Conservation (phyloP, 1,140 invertebrate genomes). For the Stegodyphus mimosarum region DNA sequence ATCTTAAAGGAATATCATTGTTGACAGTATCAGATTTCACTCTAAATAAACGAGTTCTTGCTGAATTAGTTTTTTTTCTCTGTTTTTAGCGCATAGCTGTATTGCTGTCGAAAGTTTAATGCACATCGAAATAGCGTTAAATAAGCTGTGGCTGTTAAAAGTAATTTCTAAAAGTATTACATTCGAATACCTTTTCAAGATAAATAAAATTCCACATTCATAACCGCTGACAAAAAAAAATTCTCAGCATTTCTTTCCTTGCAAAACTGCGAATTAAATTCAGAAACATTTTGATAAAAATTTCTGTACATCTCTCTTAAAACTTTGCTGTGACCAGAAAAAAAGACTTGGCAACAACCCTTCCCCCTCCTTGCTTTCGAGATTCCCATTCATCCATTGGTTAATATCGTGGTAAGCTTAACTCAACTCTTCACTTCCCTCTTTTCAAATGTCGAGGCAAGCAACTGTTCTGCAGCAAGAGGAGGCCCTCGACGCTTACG, state of each 20-base stretch:
- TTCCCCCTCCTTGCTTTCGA: not conserved
- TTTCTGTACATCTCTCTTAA: slow-evolving; percentile 8
- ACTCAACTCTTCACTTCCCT: not conserved
- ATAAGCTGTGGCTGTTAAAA: no score
- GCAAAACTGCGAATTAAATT: not conserved
- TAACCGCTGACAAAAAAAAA: no score
- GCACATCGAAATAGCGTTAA: no score
- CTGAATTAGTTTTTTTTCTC: no score
- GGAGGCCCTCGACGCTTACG: slow-evolving; percentile 32
- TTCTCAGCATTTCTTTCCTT: not conserved
- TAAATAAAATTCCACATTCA: no score
- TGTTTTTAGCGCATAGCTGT: no score
- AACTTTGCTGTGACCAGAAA: slow-evolving; percentile 2
- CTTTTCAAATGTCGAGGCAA: slow-evolving; percentile 29
- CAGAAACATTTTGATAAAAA: not conserved
- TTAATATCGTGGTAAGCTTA: slow-evolving; percentile 38
- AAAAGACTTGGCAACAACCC: slow-evolving; percentile 5
- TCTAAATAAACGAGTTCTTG: no score
- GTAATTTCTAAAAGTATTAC: no score
- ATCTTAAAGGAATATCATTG: no score
- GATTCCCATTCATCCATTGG: slow-evolving; percentile 19
- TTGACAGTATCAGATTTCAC: no score
- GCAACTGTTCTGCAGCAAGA: slow-evolving; percentile 2
- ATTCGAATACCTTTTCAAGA: no score
- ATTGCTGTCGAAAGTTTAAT: no score